These are phyloP conservation scores for Dipus sagitta DNA, from an alignment of 2,797 vertebrate species.

Conservation along the genomic window DNA sequence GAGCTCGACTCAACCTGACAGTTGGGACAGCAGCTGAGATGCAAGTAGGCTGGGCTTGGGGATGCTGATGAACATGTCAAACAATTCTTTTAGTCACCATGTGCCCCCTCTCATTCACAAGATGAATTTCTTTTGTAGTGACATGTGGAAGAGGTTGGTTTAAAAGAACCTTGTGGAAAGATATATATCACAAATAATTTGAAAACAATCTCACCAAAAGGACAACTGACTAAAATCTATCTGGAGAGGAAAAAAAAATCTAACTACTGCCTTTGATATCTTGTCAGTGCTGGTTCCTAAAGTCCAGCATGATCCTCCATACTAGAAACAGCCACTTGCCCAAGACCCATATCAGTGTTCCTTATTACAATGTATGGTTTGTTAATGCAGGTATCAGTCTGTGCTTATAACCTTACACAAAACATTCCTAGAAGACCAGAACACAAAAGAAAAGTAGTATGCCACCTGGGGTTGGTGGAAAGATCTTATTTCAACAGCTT, in stretches of 20 bases:
- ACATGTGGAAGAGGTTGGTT: background rate
- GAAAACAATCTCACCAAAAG: constrained; percentile 56
- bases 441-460: constrained; percentile 28
- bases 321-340: constrained; percentile 20
- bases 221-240: constrained; percentile 47
- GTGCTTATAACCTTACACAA: background rate
- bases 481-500: constrained; percentile 63
- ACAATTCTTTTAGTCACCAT: background rate
- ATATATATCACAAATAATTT: constrained; percentile 52
- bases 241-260: background rate
- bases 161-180: constrained; percentile 50
- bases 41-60: constrained; percentile 1
- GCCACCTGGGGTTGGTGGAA: background rate
- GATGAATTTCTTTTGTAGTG: constrained; percentile 56
- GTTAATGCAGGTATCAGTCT: constrained; percentile 13
- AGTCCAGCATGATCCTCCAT: background rate
- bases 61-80: background rate
- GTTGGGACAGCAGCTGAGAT: background rate
- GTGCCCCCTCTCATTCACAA: constrained; percentile 30
- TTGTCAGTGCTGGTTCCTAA: constrained; percentile 8
- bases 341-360: background rate
- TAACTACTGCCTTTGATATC: background rate
- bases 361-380: background rate
- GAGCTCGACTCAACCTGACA: background rate
- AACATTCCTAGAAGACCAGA: constrained; percentile 39